phyloP scores from a whole-genome alignment of 2,888 invertebrate genomes.

The Crioceris asparagi region DNA sequence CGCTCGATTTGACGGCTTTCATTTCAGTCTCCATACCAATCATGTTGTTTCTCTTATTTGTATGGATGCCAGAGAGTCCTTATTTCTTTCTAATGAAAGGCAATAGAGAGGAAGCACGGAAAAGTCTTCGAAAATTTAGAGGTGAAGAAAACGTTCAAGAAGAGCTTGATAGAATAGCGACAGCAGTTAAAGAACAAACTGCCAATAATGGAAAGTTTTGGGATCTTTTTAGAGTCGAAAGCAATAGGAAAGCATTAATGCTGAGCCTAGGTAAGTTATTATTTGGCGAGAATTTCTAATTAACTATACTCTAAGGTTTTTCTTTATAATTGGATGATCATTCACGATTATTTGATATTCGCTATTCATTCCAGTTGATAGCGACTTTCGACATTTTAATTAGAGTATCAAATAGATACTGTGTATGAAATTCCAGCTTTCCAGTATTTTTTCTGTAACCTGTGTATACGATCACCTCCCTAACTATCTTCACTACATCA shows the following conservation, averaged over 20 bases:
- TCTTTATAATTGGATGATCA: too few species aligned
- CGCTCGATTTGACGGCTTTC: conserved; percentile 42
- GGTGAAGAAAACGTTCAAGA: conserved; percentile 40
- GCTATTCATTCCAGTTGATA: too few species aligned
- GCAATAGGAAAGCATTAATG: conserved; percentile 51
- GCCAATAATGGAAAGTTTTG: conserved; percentile 44
- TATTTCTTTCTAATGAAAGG: conserved; percentile 39
- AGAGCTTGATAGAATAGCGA: conserved; percentile 28
- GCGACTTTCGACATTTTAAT: too few species aligned
- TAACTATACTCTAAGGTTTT: too few species aligned
- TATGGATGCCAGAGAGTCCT: conserved; percentile 50
- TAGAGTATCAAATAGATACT: too few species aligned
- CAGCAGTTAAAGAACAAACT: conserved; percentile 34
- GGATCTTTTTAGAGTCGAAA: conserved; percentile 44
- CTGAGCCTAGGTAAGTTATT: conserved; percentile 40
- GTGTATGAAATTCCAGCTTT: too few species aligned
- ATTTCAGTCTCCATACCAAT: conserved; percentile 40
- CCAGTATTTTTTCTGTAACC: too few species aligned
- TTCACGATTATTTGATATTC: too few species aligned
- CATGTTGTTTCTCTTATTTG: conserved; percentile 37
- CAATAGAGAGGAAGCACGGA: conserved; percentile 38
- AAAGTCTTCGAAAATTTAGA: conserved; percentile 40
- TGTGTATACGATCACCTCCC: too few species aligned
- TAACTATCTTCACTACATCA: too few species aligned
- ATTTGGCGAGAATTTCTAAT: too few species aligned